These are phyloP conservation scores for Arizona elegans DNA, from an alignment of 2,113 vertebrate genomes.

Conservation along the genomic window DNA sequence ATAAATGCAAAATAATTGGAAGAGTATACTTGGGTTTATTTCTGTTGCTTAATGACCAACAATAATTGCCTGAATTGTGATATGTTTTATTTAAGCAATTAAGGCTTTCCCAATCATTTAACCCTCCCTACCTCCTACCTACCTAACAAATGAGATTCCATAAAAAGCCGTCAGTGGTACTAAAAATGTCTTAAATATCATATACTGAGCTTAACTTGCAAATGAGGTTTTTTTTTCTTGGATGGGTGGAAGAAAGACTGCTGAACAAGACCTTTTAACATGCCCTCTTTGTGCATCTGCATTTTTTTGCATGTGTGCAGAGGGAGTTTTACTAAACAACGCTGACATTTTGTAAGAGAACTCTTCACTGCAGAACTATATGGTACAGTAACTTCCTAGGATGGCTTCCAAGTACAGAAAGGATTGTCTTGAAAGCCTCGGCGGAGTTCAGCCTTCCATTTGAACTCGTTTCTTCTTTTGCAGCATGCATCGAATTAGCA, in stretches of 20 bases:
- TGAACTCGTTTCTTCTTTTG: not conserved
- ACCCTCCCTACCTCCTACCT: not conserved
- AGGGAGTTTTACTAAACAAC: not conserved
- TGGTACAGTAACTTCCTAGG: not conserved
- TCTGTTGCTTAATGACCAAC: not conserved
- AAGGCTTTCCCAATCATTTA: not conserved
- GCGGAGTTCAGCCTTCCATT: not conserved
- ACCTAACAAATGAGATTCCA: not conserved
- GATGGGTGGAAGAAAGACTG: too few relatives aligned
- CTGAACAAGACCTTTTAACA: constrained; percentile 12
- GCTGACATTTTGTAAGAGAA: not conserved
- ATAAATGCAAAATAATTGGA: not conserved
- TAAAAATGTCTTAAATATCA: not conserved
- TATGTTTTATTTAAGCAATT: constrained; percentile 1
- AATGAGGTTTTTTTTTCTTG: not conserved
- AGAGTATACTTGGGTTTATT: not conserved
- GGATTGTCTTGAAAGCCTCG: not conserved
- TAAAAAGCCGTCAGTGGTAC: not conserved
- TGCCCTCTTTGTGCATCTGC: not conserved
- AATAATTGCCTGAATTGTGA: not conserved
- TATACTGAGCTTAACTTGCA: not conserved
- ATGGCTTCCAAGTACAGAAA: constrained; percentile 6
- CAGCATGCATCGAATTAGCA: not conserved
- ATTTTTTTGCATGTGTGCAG: not conserved
- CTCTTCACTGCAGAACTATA: not conserved